phyloP scores from a whole-genome alignment of 1,140 invertebrate species.

The Drosophila ficusphila region DNA sequence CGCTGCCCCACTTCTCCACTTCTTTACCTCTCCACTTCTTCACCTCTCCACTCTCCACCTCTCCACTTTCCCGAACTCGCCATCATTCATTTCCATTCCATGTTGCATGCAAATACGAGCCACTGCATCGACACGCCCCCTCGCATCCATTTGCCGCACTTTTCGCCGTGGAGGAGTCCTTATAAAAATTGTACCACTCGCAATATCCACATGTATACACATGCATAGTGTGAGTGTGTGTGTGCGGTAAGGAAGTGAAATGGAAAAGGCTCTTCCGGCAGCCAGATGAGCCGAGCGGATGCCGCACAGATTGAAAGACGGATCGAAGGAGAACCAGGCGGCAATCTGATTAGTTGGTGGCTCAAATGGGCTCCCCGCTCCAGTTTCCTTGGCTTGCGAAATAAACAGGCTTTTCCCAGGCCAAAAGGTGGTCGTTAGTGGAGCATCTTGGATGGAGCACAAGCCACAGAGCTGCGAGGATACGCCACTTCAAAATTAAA shows the following conservation, averaged over 20 bases:
- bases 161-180: not conserved
- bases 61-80: too few relatives aligned
- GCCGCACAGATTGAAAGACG: slow-evolving; percentile 23
- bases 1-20: not conserved
- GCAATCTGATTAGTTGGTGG: slow-evolving; percentile 18
- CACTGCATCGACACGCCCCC: slow-evolving; percentile 32
- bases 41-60: too few relatives aligned
- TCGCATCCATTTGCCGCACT: slow-evolving; percentile 7
- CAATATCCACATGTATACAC: not conserved
- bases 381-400: not conserved
- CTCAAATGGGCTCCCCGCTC: not conserved
- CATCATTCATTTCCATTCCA: slow-evolving; percentile 53
- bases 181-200: slow-evolving; percentile 13
- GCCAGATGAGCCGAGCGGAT: slow-evolving; percentile 21
- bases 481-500: too few relatives aligned
- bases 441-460: too few relatives aligned
- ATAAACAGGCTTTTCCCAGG: too few relatives aligned
- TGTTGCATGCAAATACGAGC: slow-evolving; percentile 66
- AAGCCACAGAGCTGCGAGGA: too few relatives aligned
- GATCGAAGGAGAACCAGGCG: not conserved
- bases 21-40: too few relatives aligned
- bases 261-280: slow-evolving; percentile 29
- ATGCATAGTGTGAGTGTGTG: not conserved
- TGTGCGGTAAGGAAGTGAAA: slow-evolving; percentile 27
- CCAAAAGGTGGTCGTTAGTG: too few relatives aligned